A percentile compares a stretch with the other conserved stretches of the same genome.
phyloP scores from a whole-genome alignment of 2,113 vertebrate species.

The Brienomyrus longianalis region DNA sequence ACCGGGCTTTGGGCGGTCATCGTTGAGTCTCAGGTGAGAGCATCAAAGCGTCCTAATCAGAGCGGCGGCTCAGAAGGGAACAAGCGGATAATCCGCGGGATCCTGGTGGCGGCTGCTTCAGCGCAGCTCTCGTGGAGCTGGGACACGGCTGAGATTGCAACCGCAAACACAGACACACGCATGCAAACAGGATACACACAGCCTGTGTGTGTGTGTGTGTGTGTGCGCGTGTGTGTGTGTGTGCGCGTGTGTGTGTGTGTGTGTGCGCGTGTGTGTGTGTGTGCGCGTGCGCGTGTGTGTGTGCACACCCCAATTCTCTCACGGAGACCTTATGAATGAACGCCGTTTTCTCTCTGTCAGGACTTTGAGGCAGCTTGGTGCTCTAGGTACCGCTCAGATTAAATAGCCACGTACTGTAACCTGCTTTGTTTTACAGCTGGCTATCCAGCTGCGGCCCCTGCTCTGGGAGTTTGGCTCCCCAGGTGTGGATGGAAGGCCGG shows the following conservation, averaged over 20 bases:
- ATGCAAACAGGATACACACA: neutral
- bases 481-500: neutral
- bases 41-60: conserved; percentile 33
- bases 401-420: neutral
- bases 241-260: too few relatives aligned
- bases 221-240: too few relatives aligned
- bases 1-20: neutral
- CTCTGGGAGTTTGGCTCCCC: neutral
- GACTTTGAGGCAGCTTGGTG: neutral
- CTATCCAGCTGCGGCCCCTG: neutral
- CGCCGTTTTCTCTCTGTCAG: neutral
- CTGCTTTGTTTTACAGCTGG: neutral
- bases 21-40: conserved; percentile 34
- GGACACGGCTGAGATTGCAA: conserved; percentile 28
- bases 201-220: neutral
- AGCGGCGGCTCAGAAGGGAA: conserved; percentile 18
- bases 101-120: conserved; percentile 8
- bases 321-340: neutral
- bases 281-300: too few relatives aligned
- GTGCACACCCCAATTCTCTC: neutral
- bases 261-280: too few relatives aligned
- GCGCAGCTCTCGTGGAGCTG: conserved; percentile 11
- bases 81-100: conserved; percentile 9
- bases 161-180: neutral
- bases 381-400: neutral